Evolutionary conservation across 2,888 invertebrate genomes (phyloP).

Genomic region (Morpho helenor): DNA sequence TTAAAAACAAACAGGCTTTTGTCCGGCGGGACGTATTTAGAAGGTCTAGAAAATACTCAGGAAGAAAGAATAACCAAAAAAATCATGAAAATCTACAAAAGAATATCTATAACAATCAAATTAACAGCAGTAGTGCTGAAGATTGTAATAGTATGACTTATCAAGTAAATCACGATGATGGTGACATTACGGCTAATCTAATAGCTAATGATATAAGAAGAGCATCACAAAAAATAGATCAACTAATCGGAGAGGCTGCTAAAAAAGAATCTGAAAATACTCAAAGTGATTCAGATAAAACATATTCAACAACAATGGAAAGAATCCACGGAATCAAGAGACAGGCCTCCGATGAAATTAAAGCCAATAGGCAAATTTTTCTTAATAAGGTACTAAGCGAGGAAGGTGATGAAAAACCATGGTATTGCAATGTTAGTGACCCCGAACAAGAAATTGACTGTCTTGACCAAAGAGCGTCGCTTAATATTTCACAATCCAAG

Average conservation of each 20-base stretch:
- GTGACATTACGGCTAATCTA: slow-evolving; percentile 75
- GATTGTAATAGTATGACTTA: slow-evolving; percentile 72
- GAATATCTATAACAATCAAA: slow-evolving; percentile 48
- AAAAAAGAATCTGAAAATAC: slow-evolving; percentile 51
- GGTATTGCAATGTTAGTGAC: slow-evolving; percentile 75
- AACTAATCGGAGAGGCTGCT: slow-evolving; percentile 66
- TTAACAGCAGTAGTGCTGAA: slow-evolving; percentile 68
- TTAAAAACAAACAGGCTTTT: slow-evolving; percentile 79
- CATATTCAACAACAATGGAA: slow-evolving; percentile 78
- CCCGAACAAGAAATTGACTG: slow-evolving; percentile 69
- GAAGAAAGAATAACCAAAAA: slow-evolving; percentile 64
- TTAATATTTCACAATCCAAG: slow-evolving; percentile 54
- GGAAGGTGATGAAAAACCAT: slow-evolving; percentile 66
- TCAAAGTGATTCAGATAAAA: slow-evolving; percentile 63
- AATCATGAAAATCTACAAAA: slow-evolving; percentile 56
- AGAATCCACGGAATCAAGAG: slow-evolving; percentile 78
- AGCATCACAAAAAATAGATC: slow-evolving; percentile 79
- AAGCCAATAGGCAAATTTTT: slow-evolving; percentile 67
- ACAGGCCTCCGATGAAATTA: slow-evolving; percentile 68
- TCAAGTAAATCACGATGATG: slow-evolving; percentile 76
- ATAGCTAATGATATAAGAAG: slow-evolving; percentile 77
- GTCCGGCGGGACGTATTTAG: slow-evolving; percentile 71
- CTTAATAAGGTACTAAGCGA: slow-evolving; percentile 65
- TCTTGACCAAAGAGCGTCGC: slow-evolving; percentile 51
- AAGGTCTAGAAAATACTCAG: slow-evolving; percentile 72